Evolutionary conservation across 2,797 vertebrate genomes (phyloP), one percentile per base, ranked within the genome.

Genomic region (Adrianichthys oophorus): DNA sequence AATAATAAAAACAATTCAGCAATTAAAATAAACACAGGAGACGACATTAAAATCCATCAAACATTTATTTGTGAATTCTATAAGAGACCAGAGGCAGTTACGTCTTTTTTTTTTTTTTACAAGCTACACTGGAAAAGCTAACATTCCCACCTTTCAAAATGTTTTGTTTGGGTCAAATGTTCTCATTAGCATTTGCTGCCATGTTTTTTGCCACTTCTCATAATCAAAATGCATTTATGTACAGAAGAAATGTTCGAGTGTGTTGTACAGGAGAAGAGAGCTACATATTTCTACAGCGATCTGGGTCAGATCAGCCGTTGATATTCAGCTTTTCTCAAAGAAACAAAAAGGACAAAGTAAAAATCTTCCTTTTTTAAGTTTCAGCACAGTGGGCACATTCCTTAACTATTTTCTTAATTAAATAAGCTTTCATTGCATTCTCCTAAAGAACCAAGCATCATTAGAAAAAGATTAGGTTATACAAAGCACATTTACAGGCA

Each of bases 21-120:
- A n/a, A 56, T 6, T 14, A 13, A 47, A 29, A 18, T 7, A 51
- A 15, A 50, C 59, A 7, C 4, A 65, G 0, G 1, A 59, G 17
- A 64, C 66, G 58, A 55, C 7, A 1, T 17, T 69, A 65, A 74
- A 83, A 79, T 87, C 70, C 74, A 87, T 81, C 87, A 84, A 85
- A 90, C 83, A 80, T 92, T 91, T 90, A 92, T 91, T 92, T 88
- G 77, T 88, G 80, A 88, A 83, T 76, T 87, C 75, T 86, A 82
- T 87, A 82, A 90, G 89, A 91, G 92, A 89, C 83, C 87, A 69
- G 78, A 89, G 82, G 76, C 83, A 81, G 81, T 84, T 78, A 70
- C 54, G 80, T 88, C 71, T 29, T 29, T 29, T n/a, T n/a, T n/a
- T 26, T 85, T 59, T 64, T 74, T 78, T 79, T 85, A 85, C 78